Evolutionary conservation across 2,888 invertebrate genomes (phyloP), one percentile per base, ranked within the genome.

Genomic region (Leptinotarsa juncta): DNA sequence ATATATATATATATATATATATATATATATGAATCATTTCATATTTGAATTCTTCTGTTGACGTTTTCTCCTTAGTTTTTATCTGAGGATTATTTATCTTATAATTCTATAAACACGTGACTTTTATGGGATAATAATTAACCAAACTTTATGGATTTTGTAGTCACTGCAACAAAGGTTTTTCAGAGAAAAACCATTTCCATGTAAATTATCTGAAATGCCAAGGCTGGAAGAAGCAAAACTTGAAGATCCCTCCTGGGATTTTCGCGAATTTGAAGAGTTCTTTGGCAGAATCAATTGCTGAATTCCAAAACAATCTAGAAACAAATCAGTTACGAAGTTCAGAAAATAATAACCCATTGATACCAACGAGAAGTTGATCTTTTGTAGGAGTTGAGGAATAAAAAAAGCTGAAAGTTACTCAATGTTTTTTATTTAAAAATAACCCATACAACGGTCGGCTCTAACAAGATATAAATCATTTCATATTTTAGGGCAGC

Each of bases 151-250:
- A 42, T 3, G 0, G 42, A 42, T 42, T 51, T 57, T 57, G 57
- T 88, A 95, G 95, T 95, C 95, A 7, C 85, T 96, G 51, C 88
- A 90, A 66, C 94, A 95, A 85, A 88, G 88, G 18, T 96, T 94
- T 89, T 95, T 96, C 86, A 90, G 90, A 83, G 91, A 90, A 1
- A 89, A 90, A 75, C 96, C 96, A 0, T 87, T 90, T 42, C 93
- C 94, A 4, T 91, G 93, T 48, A 83, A 90, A 7, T 86, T 93
- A 79, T 88, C 90, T 66, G 91, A 94, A 73, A 91, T 96, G 89
- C 94, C 95, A 3, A 93, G 91, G 85, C 94, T 94, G 10, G 79
- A 83, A 65, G 83, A 86, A 67, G 81, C 85, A 42, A 82, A 83
- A 78, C 72, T 68, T 16, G 80, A 81, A 12, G 73, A 76, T 50